Evolutionary conservation across 2,797 vertebrate genomes (phyloP).

Genomic region (Octomys mimax): DNA sequence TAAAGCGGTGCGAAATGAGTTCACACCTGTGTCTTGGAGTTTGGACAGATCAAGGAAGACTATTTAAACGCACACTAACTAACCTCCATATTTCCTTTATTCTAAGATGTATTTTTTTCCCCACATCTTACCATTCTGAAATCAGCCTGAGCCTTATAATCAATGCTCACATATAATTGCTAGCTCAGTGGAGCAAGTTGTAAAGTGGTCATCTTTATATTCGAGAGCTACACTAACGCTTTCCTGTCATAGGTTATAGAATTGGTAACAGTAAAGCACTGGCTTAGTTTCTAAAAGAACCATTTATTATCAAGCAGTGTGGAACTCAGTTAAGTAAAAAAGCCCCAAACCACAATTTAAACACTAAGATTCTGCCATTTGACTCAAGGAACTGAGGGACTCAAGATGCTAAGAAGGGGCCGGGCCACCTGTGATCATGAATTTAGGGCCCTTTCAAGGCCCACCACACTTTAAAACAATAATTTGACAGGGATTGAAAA

Average conservation of each 20-base stretch:
- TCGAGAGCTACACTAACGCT: not conserved
- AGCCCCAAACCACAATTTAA: not conserved
- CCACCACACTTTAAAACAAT: not conserved
- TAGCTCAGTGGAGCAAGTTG: not conserved
- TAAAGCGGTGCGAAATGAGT: not conserved
- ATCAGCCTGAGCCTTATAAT: slow-evolving; percentile 27
- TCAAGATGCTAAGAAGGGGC: not conserved
- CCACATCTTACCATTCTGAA: slow-evolving; percentile 9
- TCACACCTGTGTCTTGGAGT: not conserved
- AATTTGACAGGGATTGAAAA: slow-evolving; percentile 18
- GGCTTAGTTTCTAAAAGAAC: slow-evolving; percentile 20
- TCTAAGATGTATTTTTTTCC: not conserved
- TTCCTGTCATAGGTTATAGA: slow-evolving; percentile 6
- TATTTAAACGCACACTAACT: slow-evolving; percentile 40
- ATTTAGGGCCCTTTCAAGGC: not conserved
- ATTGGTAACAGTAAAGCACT: not conserved
- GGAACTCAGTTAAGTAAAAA: not conserved
- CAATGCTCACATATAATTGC: not conserved
- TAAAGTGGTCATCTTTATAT: not conserved
- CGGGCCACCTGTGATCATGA: not conserved
- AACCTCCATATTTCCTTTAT: not conserved
- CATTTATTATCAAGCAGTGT: not conserved
- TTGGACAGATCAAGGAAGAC: not conserved
- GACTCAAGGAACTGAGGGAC: not conserved
- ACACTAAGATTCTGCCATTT: not conserved